These are phyloP conservation scores for human DNA, from an alignment of 2,113 vertebrate genomes.

Conservation along the genomic window GRCh38 chr5:94506501-94507000, in stretches of 20 bases:
- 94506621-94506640: conserved; percentile 8
- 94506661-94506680: not conserved
- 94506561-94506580: not conserved
- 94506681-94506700: not conserved
- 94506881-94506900: conserved; percentile 17
- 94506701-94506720: not conserved
- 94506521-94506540: not conserved
- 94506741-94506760: not conserved
- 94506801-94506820: not conserved
- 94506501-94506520: not conserved
- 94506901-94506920: not conserved
- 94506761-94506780: not conserved
- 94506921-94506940: not conserved
- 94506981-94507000: not conserved
- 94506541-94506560: not conserved
- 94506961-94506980: not conserved
- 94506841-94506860: not conserved
- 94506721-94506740: conserved; percentile 36
- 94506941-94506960: not conserved
- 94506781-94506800: not conserved
- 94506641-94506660: conserved; percentile 4
- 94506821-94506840: not conserved
- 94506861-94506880: not conserved
- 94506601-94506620: not conserved
- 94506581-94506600: conserved; percentile 15